Base-by-base conservation (phyloP, 2,888 invertebrate species). In the Lasioglossum morio region DNA sequence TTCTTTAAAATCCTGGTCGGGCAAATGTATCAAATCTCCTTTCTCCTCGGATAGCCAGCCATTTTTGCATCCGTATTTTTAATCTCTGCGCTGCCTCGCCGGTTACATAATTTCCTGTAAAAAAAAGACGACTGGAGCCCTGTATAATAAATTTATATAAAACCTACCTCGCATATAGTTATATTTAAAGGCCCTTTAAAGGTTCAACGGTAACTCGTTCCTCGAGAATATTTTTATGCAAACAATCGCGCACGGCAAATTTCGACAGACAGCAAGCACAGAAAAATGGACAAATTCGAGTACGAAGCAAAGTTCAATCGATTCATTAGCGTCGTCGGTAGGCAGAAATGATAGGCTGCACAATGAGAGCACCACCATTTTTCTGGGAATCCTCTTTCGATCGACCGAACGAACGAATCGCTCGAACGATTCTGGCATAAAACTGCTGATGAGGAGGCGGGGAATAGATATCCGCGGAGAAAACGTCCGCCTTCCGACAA, bases 11-110 rank as follows among this genome's bases (percentile, higher is more conserved):
- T 80, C 82, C 86, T 81, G 74, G 43, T 69, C 84, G 79, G 60
- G 79, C 76, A 87, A 87, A 87, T 87, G 87, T 81, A 84, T 79
- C 84, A 84, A 80, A 88, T 84, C 81, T 75, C 37, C 75, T 63
- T 80, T 80, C 80, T 87, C 77, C 77, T 69, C 77, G 74, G 37
- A 77, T 70, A 76, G 70, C 57, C 48, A 75, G 57, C 86, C 70
- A 86, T 79, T 85, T 81, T 74, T 82, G 70, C 57, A 19, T 73
- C 4, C 23, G 53, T 79, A 79, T 77, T 82, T 82, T 72, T 74
- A 79, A 85, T 85, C 76, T 79, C 23, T 14, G 63, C 37, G 72
- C 30, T 23, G 46, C 16, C 46, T 16, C 5, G 16, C 5, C 46
- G 66, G 27, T 66, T 46, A 60, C 75, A 79, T 79, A 27, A 14